Conservation (phyloP, 2,888 invertebrate species). For the Platerodrilus igneus region DNA sequence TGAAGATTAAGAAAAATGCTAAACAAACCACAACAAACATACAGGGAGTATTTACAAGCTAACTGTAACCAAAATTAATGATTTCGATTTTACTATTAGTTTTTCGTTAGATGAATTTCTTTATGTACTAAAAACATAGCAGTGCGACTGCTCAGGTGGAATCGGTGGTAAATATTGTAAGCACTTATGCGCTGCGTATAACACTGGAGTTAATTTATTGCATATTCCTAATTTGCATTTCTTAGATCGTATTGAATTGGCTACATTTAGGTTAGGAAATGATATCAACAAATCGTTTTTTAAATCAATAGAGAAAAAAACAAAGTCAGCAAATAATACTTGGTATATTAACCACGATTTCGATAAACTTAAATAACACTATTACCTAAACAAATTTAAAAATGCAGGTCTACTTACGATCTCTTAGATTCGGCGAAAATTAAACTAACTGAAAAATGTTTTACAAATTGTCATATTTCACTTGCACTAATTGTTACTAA, state of each 20-base stretch:
- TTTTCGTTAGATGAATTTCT: conserved; percentile 4
- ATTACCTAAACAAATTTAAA: too few relatives aligned
- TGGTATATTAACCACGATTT: too few relatives aligned
- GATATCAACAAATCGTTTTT: conserved; percentile 17
- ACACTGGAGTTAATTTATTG: conserved; percentile 16
- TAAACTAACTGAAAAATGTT: too few relatives aligned
- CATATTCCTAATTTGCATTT: conserved; percentile 16
- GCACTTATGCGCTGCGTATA: conserved; percentile 16
- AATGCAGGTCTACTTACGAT: too few relatives aligned
- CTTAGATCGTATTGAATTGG: conserved; percentile 17
- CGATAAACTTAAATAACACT: too few relatives aligned
- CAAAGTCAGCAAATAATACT: too few relatives aligned
- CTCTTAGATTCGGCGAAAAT: too few relatives aligned
- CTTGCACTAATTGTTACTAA: too few relatives aligned
- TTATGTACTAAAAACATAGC: conserved; percentile 2
- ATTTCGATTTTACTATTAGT: conserved; percentile 5
- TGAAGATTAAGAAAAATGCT: too few relatives aligned
- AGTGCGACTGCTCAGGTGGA: conserved; percentile 9
- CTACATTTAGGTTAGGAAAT: conserved; percentile 17
- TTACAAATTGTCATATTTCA: too few relatives aligned
- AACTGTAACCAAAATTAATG: conserved; percentile 4
- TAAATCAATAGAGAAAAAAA: conserved; percentile 19
- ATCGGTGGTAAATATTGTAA: conserved; percentile 16
- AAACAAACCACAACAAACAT: too few relatives aligned
- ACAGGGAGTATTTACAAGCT: too few relatives aligned